These are phyloP conservation scores for Macrotrachela quadricornifera DNA, from an alignment of 1,140 invertebrate genomes.

Conservation along the genomic window DNA sequence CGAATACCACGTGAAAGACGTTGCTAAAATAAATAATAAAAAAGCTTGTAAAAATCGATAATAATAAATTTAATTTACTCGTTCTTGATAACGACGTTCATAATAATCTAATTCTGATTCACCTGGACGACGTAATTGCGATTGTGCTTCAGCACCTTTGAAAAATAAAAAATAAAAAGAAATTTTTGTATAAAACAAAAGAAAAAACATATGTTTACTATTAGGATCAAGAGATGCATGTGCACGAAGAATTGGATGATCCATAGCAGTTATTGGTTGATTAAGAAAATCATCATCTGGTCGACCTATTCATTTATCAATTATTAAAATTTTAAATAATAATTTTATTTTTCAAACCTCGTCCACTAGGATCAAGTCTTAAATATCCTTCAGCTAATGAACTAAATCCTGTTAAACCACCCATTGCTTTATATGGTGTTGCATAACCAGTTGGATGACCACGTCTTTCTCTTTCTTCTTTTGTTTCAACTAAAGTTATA, in stretches of 20 bases:
- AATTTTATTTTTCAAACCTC: constrained; percentile 14
- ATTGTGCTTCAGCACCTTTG: constrained; percentile 20
- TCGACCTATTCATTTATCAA: constrained; percentile 14
- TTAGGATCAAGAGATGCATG: constrained; percentile 21
- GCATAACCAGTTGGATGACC: constrained; percentile 24
- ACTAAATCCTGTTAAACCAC: constrained; percentile 29
- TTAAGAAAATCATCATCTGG: constrained; percentile 24
- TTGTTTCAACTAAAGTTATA: constrained; percentile 25
- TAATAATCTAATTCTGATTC: constrained; percentile 30
- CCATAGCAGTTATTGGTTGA: constrained; percentile 23
- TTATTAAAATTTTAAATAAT: background rate
- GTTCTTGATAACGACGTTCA: constrained; percentile 14
- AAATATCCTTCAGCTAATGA: constrained; percentile 29
- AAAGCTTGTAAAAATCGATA: too few species aligned
- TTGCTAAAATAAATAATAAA: too few species aligned
- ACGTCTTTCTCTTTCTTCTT: constrained; percentile 20
- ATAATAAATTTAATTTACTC: too few species aligned
- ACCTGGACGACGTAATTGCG: constrained; percentile 18
- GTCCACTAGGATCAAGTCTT: constrained; percentile 28
- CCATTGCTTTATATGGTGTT: constrained; percentile 28
- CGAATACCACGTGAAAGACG: too few species aligned
- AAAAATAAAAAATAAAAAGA: background rate
- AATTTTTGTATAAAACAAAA: background rate
- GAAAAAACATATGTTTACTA: background rate
- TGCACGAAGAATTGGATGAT: constrained; percentile 24